Conservation (phyloP, 2,888 invertebrate genomes). For the Apotomis betuletana region DNA sequence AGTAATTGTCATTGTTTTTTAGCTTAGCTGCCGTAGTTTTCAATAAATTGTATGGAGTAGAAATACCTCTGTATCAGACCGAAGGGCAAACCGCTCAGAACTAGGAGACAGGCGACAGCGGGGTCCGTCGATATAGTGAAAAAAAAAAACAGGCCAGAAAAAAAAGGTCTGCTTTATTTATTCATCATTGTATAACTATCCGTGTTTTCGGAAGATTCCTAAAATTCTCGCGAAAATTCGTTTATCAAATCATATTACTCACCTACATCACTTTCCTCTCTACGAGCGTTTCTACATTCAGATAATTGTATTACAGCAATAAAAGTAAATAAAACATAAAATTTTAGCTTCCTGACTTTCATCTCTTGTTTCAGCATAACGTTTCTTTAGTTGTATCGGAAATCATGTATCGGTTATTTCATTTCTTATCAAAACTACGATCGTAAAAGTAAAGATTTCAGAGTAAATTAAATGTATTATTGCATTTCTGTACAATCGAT, state of each 20-base stretch:
- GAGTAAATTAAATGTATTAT: conserved; percentile 31
- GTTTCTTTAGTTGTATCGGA: conserved; percentile 22
- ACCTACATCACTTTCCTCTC: conserved; percentile 11
- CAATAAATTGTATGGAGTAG: no score
- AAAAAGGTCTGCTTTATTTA: no score
- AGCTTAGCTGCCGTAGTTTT: no score
- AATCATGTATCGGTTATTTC: conserved; percentile 23
- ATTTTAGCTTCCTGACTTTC: conserved; percentile 6
- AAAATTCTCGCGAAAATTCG: no score
- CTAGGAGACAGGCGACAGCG: no score
- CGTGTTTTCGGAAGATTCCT: no score
- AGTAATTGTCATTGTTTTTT: no score
- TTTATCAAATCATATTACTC: neutral
- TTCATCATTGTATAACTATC: no score
- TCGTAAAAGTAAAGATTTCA: conserved; percentile 19
- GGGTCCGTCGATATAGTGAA: no score
- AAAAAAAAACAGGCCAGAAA: no score
- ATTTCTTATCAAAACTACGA: conserved; percentile 33
- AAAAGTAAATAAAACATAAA: conserved; percentile 16
- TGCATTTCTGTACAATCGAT: conserved; percentile 6
- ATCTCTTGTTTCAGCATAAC: conserved; percentile 19
- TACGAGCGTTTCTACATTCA: conserved; percentile 18
- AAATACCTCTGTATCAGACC: no score
- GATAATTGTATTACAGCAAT: conserved; percentile 14
- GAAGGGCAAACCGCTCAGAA: no score